Percentiles rank a stretch among this genome's conserved stretches.
phyloP scores from a whole-genome alignment of 2,888 invertebrate species.

The Drosophila subsilvestris region DNA sequence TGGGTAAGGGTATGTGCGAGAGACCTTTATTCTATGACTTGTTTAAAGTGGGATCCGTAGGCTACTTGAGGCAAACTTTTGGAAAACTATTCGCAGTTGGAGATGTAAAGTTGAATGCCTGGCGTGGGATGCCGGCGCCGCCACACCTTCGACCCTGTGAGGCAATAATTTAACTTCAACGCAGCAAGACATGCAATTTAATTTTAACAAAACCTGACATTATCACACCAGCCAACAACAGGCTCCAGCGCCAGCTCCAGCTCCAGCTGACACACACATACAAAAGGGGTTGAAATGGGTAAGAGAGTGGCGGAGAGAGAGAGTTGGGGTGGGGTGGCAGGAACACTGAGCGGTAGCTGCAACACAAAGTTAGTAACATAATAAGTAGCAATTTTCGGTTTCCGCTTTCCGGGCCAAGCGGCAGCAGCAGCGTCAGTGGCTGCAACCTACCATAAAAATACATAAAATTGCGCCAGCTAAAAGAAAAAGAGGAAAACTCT shows the following conservation, averaged over 20 bases:
- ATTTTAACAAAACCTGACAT: constrained; percentile 80
- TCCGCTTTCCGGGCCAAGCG: constrained; percentile 77
- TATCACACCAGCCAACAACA: constrained; percentile 74
- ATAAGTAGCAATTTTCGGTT: constrained; percentile 79
- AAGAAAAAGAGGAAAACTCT: constrained; percentile 41
- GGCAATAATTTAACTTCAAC: constrained; percentile 77
- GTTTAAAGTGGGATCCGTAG: constrained; percentile 33
- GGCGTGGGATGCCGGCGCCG: background rate
- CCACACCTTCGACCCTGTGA: constrained; percentile 49
- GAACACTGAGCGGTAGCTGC: constrained; percentile 45
- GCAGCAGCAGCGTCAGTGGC: constrained; percentile 56
- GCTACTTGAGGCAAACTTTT: constrained; percentile 19
- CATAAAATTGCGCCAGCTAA: constrained; percentile 71
- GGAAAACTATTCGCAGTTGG: constrained; percentile 38
- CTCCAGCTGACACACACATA: constrained; percentile 23
- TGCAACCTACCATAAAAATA: constrained; percentile 77
- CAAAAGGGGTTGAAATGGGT: background rate
- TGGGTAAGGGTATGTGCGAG: background rate
- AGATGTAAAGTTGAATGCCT: constrained; percentile 42
- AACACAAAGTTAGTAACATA: constrained; percentile 79
- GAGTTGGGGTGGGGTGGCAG: background rate
- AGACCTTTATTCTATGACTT: constrained; percentile 21
- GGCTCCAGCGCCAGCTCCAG: constrained; percentile 11
- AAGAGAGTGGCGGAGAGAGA: background rate
- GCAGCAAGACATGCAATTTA: constrained; percentile 79